Base-by-base conservation (phyloP, 2,888 invertebrate genomes). In the Drosophila picticornis region DNA sequence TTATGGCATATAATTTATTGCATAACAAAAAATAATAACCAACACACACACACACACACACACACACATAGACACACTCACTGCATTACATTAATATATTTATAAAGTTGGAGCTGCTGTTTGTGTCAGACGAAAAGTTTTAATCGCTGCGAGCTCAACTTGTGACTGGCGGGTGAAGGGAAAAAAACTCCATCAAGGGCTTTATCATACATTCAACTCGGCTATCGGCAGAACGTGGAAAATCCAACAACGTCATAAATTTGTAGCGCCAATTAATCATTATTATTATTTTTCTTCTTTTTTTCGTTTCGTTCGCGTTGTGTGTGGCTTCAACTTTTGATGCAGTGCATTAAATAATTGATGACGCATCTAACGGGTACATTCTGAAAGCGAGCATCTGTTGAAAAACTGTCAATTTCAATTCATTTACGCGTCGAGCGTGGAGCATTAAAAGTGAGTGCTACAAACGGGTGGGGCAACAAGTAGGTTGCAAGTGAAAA, bases 191-290 rank as follows among this genome's bases (percentile, higher is more conserved):
- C 67, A 63, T 61, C 57, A 57, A 51, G 53, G 36, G 65, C 82
- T 86, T 86, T 86, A 86, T 86, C 86, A 86, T 86, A 83, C 86
- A 81, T 88, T 88, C 88, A 86, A 88, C 86, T 83, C 77, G 82
- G 80, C 79, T 85, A 81, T 84, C 84, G 77, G 57, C 77, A 22
- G 10, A 40, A 3, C 32, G 60, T 43, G 46, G 52, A 64, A 55
- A 69, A 66, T 62, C 66, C 77, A 71, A 74, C 82, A 75, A 78
- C 77, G 84, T 87, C 88, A 84, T 88, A 88, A 87, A 88, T 88
- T 87, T 76, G 83, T 84, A 83, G 85, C 82, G 88, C 87, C 88
- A 87, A 88, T 88, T 88, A 88, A 88, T 88, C 84, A 87, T 85
- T 86, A 77, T 56, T 25, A 53, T 51, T 61, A 4, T 53, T 27